Percentiles rank a stretch among this genome's conserved stretches.
Evolutionary conservation across 1,140 invertebrate genomes (phyloP).

Genomic region (Drosophila mojavensis): DNA sequence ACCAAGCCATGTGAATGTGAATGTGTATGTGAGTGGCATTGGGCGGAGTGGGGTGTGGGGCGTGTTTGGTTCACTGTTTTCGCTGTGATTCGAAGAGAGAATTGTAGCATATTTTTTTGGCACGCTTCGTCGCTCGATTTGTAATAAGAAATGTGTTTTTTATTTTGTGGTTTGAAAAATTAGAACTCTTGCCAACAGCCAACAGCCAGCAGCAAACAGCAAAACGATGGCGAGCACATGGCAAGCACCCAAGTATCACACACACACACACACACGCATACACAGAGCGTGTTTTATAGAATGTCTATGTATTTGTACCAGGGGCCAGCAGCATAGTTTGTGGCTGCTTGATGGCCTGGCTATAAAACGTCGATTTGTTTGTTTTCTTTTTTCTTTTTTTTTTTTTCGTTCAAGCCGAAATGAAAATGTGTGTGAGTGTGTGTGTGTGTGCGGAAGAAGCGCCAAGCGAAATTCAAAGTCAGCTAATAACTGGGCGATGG

Average conservation of each 20-base stretch:
- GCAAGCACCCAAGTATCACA: conserved; percentile 58
- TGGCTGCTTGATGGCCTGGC: conserved; percentile 72
- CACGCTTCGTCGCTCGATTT: conserved; percentile 65
- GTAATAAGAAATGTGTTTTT: conserved; percentile 74
- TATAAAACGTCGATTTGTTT: conserved; percentile 74
- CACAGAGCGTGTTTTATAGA: not conserved
- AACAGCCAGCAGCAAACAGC: conserved; percentile 19
- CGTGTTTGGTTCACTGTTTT: conserved; percentile 2
- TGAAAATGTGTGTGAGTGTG: conserved; percentile 9
- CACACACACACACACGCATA: conserved; percentile 2
- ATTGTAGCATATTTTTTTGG: conserved; percentile 64
- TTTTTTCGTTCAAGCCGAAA: conserved; percentile 35
- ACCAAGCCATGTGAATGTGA: not conserved
- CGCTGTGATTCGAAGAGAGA: conserved; percentile 11
- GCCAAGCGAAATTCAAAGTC: conserved; percentile 31
- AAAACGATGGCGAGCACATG: conserved; percentile 61
- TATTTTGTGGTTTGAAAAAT: conserved; percentile 77
- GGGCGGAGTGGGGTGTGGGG: not conserved
- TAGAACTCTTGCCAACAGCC: conserved; percentile 72
- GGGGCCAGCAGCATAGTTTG: conserved; percentile 63
- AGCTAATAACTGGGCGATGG: conserved; percentile 60
- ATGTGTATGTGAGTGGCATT: not conserved
- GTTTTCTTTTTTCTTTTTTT: too few relatives aligned
- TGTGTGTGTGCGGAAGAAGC: not conserved
- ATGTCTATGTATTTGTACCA: not conserved